Evolutionary conservation across 2,113 vertebrate genomes (phyloP).

Genomic region (Cervus canadensis): DNA sequence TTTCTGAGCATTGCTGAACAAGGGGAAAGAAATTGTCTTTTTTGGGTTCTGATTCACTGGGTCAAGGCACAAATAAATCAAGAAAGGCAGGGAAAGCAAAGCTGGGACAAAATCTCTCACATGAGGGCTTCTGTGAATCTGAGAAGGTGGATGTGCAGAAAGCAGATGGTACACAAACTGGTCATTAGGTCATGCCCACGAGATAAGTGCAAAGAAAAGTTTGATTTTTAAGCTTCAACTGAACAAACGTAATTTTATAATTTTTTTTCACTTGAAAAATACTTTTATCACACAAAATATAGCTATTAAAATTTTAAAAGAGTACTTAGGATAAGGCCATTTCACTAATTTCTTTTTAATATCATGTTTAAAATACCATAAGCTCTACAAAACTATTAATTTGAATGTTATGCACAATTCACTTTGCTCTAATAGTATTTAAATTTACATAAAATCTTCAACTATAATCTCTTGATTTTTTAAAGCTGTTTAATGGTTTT

Average conservation of each 20-base stretch:
- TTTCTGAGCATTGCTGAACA: not conserved
- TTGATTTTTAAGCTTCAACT: not conserved
- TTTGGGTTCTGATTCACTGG: not conserved
- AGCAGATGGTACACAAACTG: not conserved
- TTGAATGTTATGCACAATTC: not conserved
- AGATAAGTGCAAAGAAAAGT: not conserved
- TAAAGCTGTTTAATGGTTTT: not conserved
- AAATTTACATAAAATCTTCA: not conserved
- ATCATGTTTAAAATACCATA: not conserved
- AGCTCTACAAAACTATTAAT: not conserved
- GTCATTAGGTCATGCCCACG: not conserved
- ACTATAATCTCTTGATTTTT: not conserved
- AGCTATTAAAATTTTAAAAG: not conserved
- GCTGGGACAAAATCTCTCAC: not conserved
- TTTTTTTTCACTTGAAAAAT: not conserved
- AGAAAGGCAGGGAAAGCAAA: not conserved
- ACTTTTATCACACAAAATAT: not conserved
- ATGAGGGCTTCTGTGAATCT: no score
- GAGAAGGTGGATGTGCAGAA: not conserved
- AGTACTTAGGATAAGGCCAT: not conserved
- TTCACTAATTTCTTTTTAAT: not conserved
- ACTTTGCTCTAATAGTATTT: not conserved
- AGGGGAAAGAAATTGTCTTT: not conserved
- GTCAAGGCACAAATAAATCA: not conserved
- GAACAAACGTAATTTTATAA: not conserved